Evolutionary conservation across 2,113 vertebrate species (phyloP), one percentile per base, ranked within the genome.

Genomic region (Centropristis striata): DNA sequence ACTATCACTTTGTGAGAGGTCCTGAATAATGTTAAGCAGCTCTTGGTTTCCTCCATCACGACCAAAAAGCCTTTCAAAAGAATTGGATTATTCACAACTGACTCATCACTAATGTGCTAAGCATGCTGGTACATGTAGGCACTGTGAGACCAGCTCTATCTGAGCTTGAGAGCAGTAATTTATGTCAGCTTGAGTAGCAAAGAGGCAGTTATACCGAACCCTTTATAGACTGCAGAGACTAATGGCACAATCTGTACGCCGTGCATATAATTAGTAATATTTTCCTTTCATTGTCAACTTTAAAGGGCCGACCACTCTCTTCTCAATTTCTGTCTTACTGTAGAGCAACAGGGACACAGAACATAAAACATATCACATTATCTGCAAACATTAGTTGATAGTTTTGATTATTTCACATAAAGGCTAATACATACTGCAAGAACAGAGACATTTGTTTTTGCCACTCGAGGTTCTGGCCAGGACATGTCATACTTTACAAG

Each of bases 71-170:
- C 7, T 14, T 71, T 68, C 4, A 46, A 67, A 70, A 41, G 20
- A 78, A 61, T 44, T n/a, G 1, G 12, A 58, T 67, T 67, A 54
- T 66, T 83, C 54, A 49, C 32, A 36, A 18, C 65, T 85, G 78
- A 82, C 47, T 90, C 70, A 71, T 72, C 57, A 14, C 21, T 37
- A 44, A 74, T 44, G 54, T 85, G 70, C 16, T 18, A 71, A 41
- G 60, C 85, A 80, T 81, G 85, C 69, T 81, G 84, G 74, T 74
- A 74, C 75, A 71, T 74, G 85, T 78, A 75, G 71, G 74, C 36
- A 60, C 39, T 39, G 63, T 59, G 49, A 67, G n/a, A 74, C 37
- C 57, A 67, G 36, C 67, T 70, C 47, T n/a, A n/a, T 32, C 14
- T 53, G 55, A 23, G 50, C n/a, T 13, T 14, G 14, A 58, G 74